Evolutionary conservation across 2,888 invertebrate genomes (phyloP), one percentile per base, ranked within the genome.

Genomic region (Agrochola macilenta): DNA sequence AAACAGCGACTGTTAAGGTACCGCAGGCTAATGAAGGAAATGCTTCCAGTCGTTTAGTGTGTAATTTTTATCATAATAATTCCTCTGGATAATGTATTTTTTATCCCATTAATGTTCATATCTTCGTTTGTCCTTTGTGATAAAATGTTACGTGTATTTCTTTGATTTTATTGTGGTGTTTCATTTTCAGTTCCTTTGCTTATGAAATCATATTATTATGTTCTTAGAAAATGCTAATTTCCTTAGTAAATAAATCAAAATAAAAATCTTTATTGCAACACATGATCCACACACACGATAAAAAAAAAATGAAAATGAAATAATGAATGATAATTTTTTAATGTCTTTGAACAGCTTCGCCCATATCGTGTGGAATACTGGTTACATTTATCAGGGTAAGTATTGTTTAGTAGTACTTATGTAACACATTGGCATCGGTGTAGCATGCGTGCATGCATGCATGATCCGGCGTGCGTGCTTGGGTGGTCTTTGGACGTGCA

Each of bases 1-100:
- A 92, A 93, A 92, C 91, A 90, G 89, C 82, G 69, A 76, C 81
- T 75, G 83, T 88, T 87, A 81, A 83, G 77, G 84, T 79, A 81
- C 86, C 89, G 71, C 82, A 81, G 81, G 68, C 84, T 93, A 92
- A 93, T 93, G 92, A 93, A 92, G 91, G 90, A 90, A 92, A 88
- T 87, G 85, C 74, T 86, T 75, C 49, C 75, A 84, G 85, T 81
- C 84, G 81, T 88, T 88, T 81, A 80, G 69, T 58, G 77, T 74
- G 79, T 80, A 74, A 82, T 88, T 85, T 83, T 80, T 83, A 73
- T 81, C 75, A 73, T 78, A 78, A 79, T 83, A 77, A 78, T 83
- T 83, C 70, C 39, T 81, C 26, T 35, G 30, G 58, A 26, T 82
- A 68, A 73, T 74, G 46, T 71, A 14, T 54, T 69, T 81, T 82